These are phyloP conservation scores for Bos indicus DNA, from an alignment of 2,113 vertebrate genomes.

Conservation along the genomic window DNA sequence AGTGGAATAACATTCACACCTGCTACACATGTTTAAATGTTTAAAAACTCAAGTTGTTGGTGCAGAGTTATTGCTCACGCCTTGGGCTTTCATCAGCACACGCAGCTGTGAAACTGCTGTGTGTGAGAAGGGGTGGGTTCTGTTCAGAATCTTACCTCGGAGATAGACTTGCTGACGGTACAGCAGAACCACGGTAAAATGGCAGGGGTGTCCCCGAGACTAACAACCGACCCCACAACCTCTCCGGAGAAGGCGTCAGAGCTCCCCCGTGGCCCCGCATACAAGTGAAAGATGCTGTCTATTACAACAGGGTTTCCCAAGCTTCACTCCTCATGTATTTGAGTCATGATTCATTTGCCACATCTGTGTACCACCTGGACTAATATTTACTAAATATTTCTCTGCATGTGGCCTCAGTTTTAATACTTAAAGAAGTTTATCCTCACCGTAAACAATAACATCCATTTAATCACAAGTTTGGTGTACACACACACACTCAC, in stretches of 20 bases:
- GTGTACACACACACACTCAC: neutral
- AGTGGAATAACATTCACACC: conserved; percentile 9
- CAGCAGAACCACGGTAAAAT: neutral
- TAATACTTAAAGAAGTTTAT: conserved; percentile 47
- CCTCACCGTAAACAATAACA: neutral
- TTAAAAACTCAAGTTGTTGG: conserved; percentile 24
- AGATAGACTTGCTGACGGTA: neutral
- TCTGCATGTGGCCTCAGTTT: conserved; percentile 44
- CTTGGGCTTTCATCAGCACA: neutral
- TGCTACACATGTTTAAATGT: conserved; percentile 22
- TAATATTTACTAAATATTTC: conserved; percentile 52
- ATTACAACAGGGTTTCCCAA: neutral
- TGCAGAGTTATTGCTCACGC: neutral
- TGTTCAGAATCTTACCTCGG: neutral
- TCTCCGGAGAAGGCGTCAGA: neutral
- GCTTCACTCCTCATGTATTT: neutral
- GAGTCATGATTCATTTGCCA: neutral
- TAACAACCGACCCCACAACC: neutral
- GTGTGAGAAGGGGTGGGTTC: no score
- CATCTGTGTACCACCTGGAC: conserved; percentile 65
- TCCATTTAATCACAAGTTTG: neutral
- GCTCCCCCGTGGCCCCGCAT: neutral
- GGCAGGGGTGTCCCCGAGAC: neutral
- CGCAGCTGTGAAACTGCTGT: neutral
- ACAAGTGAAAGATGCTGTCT: neutral